These are phyloP conservation scores for Callorhinus ursinus DNA, from an alignment of 2,113 vertebrate genomes.

Conservation along the genomic window DNA sequence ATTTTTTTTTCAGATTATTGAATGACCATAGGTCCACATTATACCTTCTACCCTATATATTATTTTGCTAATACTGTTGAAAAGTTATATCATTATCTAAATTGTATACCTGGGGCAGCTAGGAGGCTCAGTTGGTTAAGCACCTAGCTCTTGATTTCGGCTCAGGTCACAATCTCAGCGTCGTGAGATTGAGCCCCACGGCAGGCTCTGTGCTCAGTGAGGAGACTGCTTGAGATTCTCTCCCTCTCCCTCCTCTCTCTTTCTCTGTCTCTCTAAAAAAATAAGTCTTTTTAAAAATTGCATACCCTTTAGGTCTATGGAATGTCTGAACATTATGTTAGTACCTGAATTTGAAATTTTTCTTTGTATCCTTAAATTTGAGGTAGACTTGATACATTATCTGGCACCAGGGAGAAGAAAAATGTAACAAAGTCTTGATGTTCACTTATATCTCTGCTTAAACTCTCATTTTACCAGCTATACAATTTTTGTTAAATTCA, in stretches of 20 bases:
- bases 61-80: not conserved
- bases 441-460: constrained; percentile 1
- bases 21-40: not conserved
- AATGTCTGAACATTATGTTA: not conserved
- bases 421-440: not conserved
- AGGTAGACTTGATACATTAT: not conserved
- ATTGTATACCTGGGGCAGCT: not conserved
- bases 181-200: not conserved
- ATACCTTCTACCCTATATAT: not conserved
- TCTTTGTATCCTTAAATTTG: constrained; percentile 29
- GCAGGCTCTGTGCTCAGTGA: not conserved
- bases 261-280: not conserved
- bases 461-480: constrained; percentile 10
- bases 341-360: constrained; percentile 7
- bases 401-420: not conserved
- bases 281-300: not conserved
- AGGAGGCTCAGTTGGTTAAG: not conserved
- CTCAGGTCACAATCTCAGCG: not conserved
- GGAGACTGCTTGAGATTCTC: not conserved
- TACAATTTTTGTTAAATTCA: not conserved
- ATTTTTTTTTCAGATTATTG: constrained; percentile 29
- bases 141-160: not conserved
- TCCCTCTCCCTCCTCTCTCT: not conserved
- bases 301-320: not conserved
- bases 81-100: constrained; percentile 49